phyloP scores from a whole-genome alignment of 2,797 vertebrate genomes.

The Rhinogobio ventralis region DNA sequence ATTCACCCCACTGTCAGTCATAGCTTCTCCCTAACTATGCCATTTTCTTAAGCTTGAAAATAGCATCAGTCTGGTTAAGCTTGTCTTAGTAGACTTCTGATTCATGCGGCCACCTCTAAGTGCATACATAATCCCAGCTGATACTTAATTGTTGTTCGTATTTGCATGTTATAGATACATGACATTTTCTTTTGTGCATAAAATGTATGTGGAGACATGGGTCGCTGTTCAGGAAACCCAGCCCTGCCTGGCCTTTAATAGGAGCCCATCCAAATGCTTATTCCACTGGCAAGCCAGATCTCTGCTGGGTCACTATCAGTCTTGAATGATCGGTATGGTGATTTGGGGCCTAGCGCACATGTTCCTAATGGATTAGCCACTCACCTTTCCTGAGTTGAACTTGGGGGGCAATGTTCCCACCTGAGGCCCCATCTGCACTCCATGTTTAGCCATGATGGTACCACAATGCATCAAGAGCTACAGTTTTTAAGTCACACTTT shows the following conservation, averaged over 20 bases:
- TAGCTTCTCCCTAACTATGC: conserved; percentile 21
- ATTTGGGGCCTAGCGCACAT: conserved; percentile 65
- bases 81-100: background rate
- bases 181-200: background rate
- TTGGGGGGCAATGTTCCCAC: conserved; percentile 65
- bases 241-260: conserved; percentile 72
- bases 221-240: conserved; percentile 29
- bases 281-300: conserved; percentile 70
- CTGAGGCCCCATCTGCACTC: conserved; percentile 76
- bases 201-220: background rate
- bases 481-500: conserved; percentile 31
- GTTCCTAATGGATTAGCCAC: conserved; percentile 78
- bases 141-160: conserved; percentile 1
- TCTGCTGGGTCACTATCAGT: conserved; percentile 76
- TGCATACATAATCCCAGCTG: conserved; percentile 17
- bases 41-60: conserved; percentile 63
- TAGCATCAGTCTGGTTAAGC: background rate
- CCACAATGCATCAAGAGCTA: conserved; percentile 53
- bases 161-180: background rate
- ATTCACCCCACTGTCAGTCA: conserved; percentile 80
- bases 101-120: background rate
- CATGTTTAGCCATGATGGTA: conserved; percentile 68
- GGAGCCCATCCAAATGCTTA: conserved; percentile 72
- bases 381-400: conserved; percentile 70
- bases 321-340: conserved; percentile 74